Conservation (phyloP, 2,113 vertebrate genomes). For the Recurvirostra avosetta region DNA sequence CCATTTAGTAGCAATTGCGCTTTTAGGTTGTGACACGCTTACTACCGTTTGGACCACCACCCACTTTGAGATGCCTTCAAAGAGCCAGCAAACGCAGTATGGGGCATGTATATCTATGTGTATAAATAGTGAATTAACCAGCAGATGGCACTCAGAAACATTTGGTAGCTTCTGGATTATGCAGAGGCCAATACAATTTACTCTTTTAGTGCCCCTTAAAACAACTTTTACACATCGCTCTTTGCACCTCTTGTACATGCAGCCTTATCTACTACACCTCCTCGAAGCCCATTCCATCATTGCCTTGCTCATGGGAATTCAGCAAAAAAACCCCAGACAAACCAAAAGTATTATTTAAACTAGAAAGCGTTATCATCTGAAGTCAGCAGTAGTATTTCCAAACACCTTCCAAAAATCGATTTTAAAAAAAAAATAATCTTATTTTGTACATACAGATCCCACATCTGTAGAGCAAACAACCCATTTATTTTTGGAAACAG, state of each 20-base stretch:
- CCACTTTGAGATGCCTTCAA: neutral
- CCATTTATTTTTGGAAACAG: neutral
- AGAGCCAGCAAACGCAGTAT: neutral
- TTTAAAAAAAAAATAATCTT: neutral
- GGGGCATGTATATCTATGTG: neutral
- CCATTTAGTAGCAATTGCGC: neutral
- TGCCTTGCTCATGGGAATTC: neutral
- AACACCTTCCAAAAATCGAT: neutral
- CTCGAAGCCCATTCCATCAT: neutral
- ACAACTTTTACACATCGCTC: neutral
- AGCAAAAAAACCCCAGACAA: neutral
- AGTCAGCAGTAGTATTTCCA: neutral
- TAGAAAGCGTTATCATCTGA: neutral
- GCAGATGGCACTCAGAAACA: constrained; percentile 16
- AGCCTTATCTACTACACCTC: neutral
- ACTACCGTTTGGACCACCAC: neutral
- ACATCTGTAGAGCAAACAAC: constrained; percentile 19
- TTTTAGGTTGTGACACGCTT: neutral
- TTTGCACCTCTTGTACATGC: neutral
- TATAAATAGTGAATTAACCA: neutral
- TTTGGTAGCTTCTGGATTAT: neutral
- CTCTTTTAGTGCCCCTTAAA: neutral
- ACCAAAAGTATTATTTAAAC: neutral
- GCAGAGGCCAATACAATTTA: neutral
- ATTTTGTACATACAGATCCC: neutral